Evolutionary conservation across 53 echinoderm and acorn worm genomes (phyloP).

Genomic region (Arbacia lixula): DNA sequence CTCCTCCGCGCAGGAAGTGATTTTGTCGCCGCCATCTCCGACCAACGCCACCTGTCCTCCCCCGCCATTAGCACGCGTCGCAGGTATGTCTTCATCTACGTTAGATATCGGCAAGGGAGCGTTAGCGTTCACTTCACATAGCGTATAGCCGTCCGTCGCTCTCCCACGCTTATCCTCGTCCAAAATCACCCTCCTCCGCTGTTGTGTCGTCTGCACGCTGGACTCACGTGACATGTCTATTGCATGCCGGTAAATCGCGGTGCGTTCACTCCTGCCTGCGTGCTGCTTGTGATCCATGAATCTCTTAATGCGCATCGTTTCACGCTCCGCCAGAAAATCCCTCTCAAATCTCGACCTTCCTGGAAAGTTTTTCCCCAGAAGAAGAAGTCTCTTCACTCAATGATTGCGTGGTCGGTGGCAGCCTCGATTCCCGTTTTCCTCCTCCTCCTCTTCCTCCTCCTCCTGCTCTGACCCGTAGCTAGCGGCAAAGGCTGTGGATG

Average conservation of each 20-base stretch:
- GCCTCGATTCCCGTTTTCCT: conserved; percentile 2
- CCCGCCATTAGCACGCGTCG: conserved; percentile 1
- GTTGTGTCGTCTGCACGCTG: conserved; percentile 6
- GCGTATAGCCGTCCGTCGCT: neutral
- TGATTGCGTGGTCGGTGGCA: neutral
- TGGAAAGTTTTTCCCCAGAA: conserved; percentile 17
- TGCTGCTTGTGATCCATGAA: conserved; percentile 55
- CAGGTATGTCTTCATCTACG: neutral
- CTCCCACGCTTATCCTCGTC: neutral
- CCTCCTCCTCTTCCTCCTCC: neutral
- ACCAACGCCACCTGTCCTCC: neutral
- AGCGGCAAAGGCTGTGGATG: neutral
- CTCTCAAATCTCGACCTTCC: neutral
- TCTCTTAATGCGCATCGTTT: conserved; percentile 38
- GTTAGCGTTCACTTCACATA: conserved; percentile 33
- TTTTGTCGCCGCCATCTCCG: neutral
- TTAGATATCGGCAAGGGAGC: neutral
- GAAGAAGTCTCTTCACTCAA: neutral
- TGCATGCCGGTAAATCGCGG: neutral
- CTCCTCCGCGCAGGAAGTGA: neutral
- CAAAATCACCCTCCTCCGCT: neutral
- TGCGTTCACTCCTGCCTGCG: neutral
- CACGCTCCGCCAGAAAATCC: conserved; percentile 16
- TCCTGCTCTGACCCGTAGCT: no score
- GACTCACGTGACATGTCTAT: conserved; percentile 14